These are phyloP conservation scores for Colius striatus DNA, from an alignment of 2,113 vertebrate species.

Conservation along the genomic window DNA sequence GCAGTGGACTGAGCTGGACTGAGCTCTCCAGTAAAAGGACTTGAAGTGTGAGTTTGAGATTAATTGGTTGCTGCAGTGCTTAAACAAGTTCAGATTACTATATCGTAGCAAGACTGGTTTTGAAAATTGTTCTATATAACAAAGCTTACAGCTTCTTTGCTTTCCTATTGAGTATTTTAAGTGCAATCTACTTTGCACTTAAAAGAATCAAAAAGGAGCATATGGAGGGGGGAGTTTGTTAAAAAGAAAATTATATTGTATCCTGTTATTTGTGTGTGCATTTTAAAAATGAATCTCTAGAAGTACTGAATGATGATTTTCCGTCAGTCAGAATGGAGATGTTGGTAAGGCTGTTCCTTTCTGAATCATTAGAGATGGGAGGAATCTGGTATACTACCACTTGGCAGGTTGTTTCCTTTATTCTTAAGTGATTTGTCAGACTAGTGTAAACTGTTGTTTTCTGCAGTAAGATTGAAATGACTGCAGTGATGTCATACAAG, in stretches of 20 bases:
- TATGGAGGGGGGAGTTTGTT: not conserved
- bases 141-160: not conserved
- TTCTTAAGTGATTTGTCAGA: not conserved
- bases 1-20: not conserved
- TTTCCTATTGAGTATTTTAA: not conserved
- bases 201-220: not conserved
- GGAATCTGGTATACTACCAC: not conserved
- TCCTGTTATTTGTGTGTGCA: not conserved
- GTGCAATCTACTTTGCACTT: not conserved
- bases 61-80: not conserved
- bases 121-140: not conserved
- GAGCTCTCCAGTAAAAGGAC: not conserved
- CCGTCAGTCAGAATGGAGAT: not conserved
- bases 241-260: not conserved
- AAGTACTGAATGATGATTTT: not conserved
- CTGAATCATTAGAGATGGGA: not conserved
- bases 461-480: not conserved
- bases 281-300: not conserved
- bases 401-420: not conserved
- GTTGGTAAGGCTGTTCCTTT: not conserved
- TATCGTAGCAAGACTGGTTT: not conserved
- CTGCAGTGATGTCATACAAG: not conserved
- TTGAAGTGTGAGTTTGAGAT: conserved; percentile 2
- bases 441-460: not conserved
- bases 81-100: not conserved